A percentile compares a stretch with the other conserved stretches of the same genome.
These are phyloP conservation scores for Neotragus pygmaeus DNA, from an alignment of 2,113 vertebrate genomes.

Conservation along the genomic window DNA sequence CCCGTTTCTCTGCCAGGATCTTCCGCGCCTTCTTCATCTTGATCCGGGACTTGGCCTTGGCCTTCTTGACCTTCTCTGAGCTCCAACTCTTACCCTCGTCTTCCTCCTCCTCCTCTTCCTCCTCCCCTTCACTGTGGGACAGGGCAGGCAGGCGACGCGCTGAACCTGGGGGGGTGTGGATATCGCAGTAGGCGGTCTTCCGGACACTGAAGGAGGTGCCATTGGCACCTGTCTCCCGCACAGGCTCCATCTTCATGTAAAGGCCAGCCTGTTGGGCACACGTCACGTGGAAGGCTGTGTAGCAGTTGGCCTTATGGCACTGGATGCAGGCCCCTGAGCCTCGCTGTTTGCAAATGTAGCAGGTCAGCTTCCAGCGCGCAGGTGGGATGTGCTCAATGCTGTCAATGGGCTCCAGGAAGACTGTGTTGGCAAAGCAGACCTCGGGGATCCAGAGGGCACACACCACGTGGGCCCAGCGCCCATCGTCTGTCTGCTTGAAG, in stretches of 20 bases:
- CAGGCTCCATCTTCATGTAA: slow-evolving; percentile 99
- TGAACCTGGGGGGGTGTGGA: slow-evolving; percentile 95
- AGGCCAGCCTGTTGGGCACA: slow-evolving; percentile 98
- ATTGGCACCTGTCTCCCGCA: slow-evolving; percentile 95
- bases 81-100: slow-evolving; percentile 97
- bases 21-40: slow-evolving; percentile 99
- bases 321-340: slow-evolving; percentile 98
- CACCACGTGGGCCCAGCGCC: slow-evolving; percentile 98
- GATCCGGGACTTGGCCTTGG: slow-evolving; percentile 96
- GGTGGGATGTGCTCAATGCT: slow-evolving; percentile 99
- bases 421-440: slow-evolving; percentile 99
- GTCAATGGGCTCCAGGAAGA: slow-evolving; percentile 98
- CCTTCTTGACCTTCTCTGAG: slow-evolving; percentile 96
- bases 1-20: slow-evolving; percentile 96
- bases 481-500: slow-evolving; percentile 98
- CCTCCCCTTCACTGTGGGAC: slow-evolving; percentile 95
- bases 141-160: slow-evolving; percentile 85
- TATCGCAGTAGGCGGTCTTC: slow-evolving; percentile 98
- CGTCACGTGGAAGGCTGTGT: slow-evolving; percentile 98
- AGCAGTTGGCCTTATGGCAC: slow-evolving; percentile 99
- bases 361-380: slow-evolving; percentile 98
- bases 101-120: slow-evolving; percentile 93
- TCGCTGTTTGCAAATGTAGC: slow-evolving; percentile 99
- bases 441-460: slow-evolving; percentile 99
- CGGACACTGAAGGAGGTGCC: slow-evolving; percentile 98